Evolutionary conservation across 2,113 vertebrate species (phyloP).

Genomic region (Calypte anna): DNA sequence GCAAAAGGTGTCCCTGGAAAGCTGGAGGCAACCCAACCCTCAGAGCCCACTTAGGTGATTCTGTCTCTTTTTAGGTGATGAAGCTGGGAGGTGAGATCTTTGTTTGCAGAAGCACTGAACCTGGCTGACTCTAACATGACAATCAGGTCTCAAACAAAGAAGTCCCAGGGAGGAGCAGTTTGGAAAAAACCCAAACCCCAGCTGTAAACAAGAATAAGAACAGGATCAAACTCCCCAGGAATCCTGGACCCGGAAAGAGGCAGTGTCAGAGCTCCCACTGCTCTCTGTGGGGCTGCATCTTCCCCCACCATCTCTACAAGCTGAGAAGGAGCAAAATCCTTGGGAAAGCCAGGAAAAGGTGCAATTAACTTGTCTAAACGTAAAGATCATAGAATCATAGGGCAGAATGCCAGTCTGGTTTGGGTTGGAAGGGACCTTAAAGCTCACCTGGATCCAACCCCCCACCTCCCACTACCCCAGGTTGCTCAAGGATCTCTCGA

Average conservation of each 20-base stretch:
- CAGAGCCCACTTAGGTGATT: not conserved
- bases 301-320: not conserved
- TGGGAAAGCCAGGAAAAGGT: not conserved
- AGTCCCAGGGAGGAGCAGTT: not conserved
- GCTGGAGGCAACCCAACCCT: not conserved
- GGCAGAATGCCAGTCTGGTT: too few relatives aligned
- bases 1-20: not conserved
- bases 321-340: not conserved
- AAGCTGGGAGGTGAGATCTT: not conserved
- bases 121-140: not conserved
- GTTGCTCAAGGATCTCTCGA: not conserved
- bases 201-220: not conserved
- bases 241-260: not conserved
- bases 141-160: not conserved
- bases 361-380: not conserved
- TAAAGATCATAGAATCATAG: not conserved
- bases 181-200: not conserved
- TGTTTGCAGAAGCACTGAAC: not conserved
- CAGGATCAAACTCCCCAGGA: not conserved
- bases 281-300: not conserved
- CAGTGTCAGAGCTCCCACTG: not conserved
- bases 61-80: not conserved
- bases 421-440: too few relatives aligned
- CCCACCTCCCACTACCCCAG: too few relatives aligned
- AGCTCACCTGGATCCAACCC: too few relatives aligned